Base-by-base conservation (phyloP, 2,797 vertebrate genomes). In the Silurus aristotelis region DNA sequence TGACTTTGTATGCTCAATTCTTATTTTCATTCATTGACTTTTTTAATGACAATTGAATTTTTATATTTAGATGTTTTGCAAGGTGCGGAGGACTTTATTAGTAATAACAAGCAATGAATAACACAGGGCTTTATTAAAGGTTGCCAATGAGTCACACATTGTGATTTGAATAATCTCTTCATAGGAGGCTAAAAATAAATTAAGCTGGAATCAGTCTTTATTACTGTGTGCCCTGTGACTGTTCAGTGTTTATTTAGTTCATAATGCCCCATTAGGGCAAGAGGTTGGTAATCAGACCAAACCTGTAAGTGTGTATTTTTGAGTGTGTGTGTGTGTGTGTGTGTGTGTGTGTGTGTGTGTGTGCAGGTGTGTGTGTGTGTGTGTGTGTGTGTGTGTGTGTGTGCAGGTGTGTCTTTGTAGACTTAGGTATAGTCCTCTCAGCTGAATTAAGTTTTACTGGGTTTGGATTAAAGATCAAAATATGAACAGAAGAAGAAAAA, bases 231-330 rank as follows among this genome's bases (percentile, higher is more conserved):
- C 52, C 52, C 9, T 76, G 52, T 58, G 12, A 52, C 10, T 25
- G 10, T 25, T 25, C 25, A 48, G 3, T 58, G 52, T 56, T 55
- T 48, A 75, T 75, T 75, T 25, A 55, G n/a, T 56, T 75, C 25
- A 75, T 27, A 75, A 55, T 56, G 72, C n/a, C 55, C 48, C n/a
- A 60, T 85, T 82, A 80, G 56, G 82, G 72, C 83, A 68, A 60
- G 66, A 75, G 61, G 55, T 63, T 83, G 38, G 22, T 80, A n/a
- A 63, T 80, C 52, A 76, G 38, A 38, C 61, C 27, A n/a, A 52
- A 0, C 5, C 1, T 25, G 2, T 66, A 12, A 46, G 27, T 60
- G 56, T 27, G 25, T 58, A 15, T 81, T 31, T 31, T 31, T 31
- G 48, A 58, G 22, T 38, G 8, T 56, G 67, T 43, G 52, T 31